These are phyloP conservation scores for Tichodroma muraria DNA, from an alignment of 2,113 vertebrate species.

Conservation along the genomic window DNA sequence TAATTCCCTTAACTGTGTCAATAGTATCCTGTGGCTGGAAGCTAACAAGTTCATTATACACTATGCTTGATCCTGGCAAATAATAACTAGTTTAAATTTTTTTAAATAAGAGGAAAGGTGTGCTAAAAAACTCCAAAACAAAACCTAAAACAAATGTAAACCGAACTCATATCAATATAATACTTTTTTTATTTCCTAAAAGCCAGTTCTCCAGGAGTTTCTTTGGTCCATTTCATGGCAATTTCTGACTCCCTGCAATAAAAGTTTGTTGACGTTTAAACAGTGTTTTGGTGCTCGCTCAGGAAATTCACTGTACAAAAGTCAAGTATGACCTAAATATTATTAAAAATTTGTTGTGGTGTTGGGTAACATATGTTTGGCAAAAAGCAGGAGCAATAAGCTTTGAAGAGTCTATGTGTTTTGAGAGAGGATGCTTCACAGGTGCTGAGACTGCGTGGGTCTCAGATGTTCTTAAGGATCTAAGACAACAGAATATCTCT, in stretches of 20 bases:
- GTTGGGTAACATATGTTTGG: slow-evolving; percentile 64
- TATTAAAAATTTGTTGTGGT: slow-evolving; percentile 62
- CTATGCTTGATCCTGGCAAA: background rate
- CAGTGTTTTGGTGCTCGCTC: background rate
- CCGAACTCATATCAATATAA: background rate
- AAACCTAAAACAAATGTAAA: background rate
- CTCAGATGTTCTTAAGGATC: slow-evolving; percentile 79
- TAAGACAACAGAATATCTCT: slow-evolving; percentile 77
- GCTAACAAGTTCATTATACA: background rate
- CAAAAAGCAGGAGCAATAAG: slow-evolving; percentile 35
- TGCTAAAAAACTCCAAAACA: background rate
- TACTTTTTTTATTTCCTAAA: background rate
- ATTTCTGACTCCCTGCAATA: background rate
- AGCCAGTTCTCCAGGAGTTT: background rate
- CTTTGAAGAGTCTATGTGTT: slow-evolving; percentile 66
- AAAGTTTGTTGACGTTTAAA: background rate
- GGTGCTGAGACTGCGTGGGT: slow-evolving; percentile 62
- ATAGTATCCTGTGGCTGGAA: background rate
- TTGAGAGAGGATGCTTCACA: slow-evolving; percentile 65
- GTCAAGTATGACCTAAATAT: slow-evolving; percentile 42
- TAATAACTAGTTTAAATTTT: background rate
- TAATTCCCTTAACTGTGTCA: background rate
- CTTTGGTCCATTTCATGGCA: background rate
- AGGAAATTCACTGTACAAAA: background rate
- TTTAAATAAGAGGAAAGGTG: background rate